phyloP scores from a whole-genome alignment of 2,797 vertebrate species.

The Neopelma chrysocephalum region DNA sequence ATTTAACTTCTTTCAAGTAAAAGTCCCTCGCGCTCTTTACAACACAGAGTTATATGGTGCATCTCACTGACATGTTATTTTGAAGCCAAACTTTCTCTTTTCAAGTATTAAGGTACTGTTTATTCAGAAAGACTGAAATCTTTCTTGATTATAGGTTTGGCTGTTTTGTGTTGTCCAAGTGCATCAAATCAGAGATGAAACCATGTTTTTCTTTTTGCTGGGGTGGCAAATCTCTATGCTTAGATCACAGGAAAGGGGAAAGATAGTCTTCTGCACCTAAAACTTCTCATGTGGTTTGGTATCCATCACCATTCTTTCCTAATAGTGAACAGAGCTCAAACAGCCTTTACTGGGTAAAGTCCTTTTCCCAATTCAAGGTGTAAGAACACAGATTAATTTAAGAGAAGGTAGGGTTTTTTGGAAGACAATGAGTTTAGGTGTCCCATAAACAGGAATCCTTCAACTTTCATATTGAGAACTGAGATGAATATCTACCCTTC shows the following conservation, averaged over 20 bases:
- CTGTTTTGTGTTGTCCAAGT: background rate
- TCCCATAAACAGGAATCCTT: background rate
- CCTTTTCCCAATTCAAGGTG: background rate
- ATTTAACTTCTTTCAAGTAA: background rate
- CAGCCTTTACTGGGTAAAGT: background rate
- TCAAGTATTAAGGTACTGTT: background rate
- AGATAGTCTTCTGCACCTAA: background rate
- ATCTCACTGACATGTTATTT: background rate
- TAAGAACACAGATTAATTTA: background rate
- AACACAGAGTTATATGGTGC: background rate
- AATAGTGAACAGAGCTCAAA: background rate
- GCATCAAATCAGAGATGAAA: background rate
- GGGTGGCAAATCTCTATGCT: background rate
- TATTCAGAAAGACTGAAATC: background rate
- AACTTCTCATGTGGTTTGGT: background rate
- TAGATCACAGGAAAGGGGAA: background rate
- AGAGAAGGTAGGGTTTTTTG: background rate
- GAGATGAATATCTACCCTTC: background rate
- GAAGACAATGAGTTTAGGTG: background rate
- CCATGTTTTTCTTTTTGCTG: background rate
- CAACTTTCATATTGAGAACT: background rate
- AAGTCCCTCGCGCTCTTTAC: rapidly evolving
- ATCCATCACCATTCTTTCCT: background rate
- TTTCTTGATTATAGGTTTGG: background rate
- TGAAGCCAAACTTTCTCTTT: background rate